Conservation (phyloP, 2,113 vertebrate genomes). For the Stictonetta naevosa region DNA sequence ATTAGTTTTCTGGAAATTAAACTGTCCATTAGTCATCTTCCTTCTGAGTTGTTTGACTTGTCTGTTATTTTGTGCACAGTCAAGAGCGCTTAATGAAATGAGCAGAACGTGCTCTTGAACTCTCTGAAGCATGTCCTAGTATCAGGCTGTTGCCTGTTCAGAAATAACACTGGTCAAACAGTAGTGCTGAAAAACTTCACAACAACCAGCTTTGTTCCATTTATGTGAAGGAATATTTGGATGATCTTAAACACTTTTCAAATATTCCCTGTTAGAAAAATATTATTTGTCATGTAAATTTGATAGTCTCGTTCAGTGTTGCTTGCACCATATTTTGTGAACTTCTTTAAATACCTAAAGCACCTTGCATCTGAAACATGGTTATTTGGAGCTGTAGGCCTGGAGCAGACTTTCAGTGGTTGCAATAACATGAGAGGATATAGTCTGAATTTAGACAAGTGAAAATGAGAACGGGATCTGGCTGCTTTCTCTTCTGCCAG, state of each 20-base stretch:
- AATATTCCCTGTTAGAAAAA: constrained; percentile 3
- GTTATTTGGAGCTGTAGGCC: not conserved
- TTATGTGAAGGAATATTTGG: not conserved
- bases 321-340: not conserved
- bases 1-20: not conserved
- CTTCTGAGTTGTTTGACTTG: not conserved
- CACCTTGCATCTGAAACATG: not conserved
- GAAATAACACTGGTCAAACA: not conserved
- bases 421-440: not conserved
- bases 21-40: not conserved
- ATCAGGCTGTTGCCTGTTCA: not conserved
- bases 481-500: not conserved
- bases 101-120: not conserved
- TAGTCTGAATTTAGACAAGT: not conserved
- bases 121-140: not conserved
- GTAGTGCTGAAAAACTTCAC: not conserved
- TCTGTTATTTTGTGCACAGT: not conserved
- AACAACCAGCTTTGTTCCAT: not conserved
- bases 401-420: not conserved
- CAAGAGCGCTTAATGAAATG: not conserved
- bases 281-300: not conserved
- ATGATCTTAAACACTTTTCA: not conserved
- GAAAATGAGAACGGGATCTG: not conserved
- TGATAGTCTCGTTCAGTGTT: not conserved
- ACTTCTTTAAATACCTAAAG: not conserved